These are phyloP conservation scores for Notodonta ziczac DNA, from an alignment of 2,888 invertebrate genomes.

Conservation along the genomic window DNA sequence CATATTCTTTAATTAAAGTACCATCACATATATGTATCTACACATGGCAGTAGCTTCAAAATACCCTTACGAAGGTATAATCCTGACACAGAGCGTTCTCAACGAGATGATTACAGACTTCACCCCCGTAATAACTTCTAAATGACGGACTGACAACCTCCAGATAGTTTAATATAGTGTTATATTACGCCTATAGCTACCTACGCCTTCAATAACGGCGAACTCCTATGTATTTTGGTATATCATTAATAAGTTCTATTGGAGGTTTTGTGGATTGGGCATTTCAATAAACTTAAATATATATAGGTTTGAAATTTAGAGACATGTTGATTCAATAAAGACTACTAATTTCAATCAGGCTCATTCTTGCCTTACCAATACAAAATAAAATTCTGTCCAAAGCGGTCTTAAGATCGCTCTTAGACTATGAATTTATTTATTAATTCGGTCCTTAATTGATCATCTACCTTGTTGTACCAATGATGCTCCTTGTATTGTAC, in stretches of 20 bases:
- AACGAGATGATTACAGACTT: conserved; percentile 23
- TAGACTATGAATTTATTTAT: no score
- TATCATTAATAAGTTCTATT: neutral
- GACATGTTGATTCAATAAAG: no score
- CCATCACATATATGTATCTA: neutral
- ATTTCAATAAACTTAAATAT: no score
- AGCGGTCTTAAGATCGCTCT: no score
- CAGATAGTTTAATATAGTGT: conserved; percentile 51
- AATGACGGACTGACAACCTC: conserved; percentile 51
- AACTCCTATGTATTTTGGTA: neutral
- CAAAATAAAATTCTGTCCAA: no score
- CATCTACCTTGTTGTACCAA: no score
- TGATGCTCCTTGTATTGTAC: no score
- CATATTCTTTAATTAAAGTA: conserved; percentile 1
- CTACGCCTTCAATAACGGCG: neutral
- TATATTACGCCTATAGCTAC: conserved; percentile 5
- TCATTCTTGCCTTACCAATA: no score
- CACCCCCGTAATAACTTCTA: conserved; percentile 52
- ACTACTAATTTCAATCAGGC: no score
- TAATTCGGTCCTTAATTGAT: no score
- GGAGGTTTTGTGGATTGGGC: no score
- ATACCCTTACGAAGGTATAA: conserved; percentile 8
- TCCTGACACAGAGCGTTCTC: conserved; percentile 8
- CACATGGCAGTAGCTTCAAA: conserved; percentile 1
- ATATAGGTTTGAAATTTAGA: neutral